A percentile compares a stretch with the other conserved stretches of the same genome.
phyloP scores from a whole-genome alignment of 2,797 vertebrate genomes.

The Pyrocephalus nanus region DNA sequence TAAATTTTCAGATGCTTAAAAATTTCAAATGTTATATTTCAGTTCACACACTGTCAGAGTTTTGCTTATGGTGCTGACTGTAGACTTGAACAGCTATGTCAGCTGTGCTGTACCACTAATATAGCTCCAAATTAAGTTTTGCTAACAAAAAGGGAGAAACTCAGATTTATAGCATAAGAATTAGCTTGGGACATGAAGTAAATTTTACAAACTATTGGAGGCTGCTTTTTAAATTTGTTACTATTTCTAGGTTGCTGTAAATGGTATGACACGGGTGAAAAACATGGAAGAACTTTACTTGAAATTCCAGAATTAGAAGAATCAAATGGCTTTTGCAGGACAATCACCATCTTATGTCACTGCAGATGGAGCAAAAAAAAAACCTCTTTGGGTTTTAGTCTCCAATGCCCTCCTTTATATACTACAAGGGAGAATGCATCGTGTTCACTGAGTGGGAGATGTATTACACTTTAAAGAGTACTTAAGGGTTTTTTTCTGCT shows the following conservation, averaged over 20 bases:
- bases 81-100: background rate
- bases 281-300: background rate
- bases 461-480: background rate
- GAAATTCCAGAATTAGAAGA: background rate
- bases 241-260: background rate
- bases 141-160: background rate
- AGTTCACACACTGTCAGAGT: background rate
- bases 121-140: background rate
- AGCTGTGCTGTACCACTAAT: background rate
- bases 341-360: background rate
- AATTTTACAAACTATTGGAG: background rate
- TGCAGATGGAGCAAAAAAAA: background rate
- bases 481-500: background rate
- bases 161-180: background rate
- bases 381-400: background rate
- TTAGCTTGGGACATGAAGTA: background rate
- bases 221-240: background rate
- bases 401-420: background rate
- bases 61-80: background rate
- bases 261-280: background rate
- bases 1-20: conserved; percentile 1
- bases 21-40: background rate
- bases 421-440: background rate
- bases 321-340: background rate
- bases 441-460: background rate